Conservation (phyloP, 2,113 vertebrate species). For the Crotophaga sulcirostris region DNA sequence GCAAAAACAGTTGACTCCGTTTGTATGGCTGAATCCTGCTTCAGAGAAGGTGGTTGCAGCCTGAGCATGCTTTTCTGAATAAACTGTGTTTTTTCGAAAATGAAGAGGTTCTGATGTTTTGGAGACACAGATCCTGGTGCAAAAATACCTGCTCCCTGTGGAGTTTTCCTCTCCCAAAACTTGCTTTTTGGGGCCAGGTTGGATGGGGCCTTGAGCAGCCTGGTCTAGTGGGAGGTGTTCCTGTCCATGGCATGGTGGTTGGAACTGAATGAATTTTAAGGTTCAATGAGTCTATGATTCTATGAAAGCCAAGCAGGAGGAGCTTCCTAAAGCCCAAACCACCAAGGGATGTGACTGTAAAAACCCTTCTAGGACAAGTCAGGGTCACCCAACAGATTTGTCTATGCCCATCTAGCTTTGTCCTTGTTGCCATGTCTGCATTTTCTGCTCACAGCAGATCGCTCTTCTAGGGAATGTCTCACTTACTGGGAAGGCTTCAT, state of each 20-base stretch:
- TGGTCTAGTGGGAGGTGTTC: no score
- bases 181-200: background rate
- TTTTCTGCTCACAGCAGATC: slow-evolving; percentile 26
- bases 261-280: no score
- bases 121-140: background rate
- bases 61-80: background rate
- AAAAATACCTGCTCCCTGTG: background rate
- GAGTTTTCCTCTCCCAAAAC: fast-evolving
- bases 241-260: no score
- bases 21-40: background rate
- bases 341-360: background rate
- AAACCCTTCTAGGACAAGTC: background rate
- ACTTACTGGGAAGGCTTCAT: slow-evolving; percentile 51
- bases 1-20: background rate
- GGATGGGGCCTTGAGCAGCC: no score
- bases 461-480: slow-evolving; percentile 36
- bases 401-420: background rate
- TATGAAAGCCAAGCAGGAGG: background rate
- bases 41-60: background rate
- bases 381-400: background rate
- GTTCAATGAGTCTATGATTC: no score
- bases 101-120: background rate
- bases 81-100: background rate
- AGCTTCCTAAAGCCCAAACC: background rate
- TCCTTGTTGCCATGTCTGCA: background rate